These are phyloP conservation scores for Petroica traversi DNA, from an alignment of 2,113 vertebrate genomes.

Conservation along the genomic window DNA sequence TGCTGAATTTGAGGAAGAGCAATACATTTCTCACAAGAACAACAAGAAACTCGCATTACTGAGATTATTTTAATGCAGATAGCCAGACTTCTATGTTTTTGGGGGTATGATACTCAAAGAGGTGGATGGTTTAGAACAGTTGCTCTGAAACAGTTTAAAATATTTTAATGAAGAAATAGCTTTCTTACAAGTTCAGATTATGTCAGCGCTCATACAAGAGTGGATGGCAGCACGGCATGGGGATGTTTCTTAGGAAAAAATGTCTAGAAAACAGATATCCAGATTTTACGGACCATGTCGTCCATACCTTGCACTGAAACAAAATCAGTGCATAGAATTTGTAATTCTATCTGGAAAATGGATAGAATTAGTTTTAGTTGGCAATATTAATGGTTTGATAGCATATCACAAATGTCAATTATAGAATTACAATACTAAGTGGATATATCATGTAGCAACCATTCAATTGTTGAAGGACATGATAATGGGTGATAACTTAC, in stretches of 20 bases:
- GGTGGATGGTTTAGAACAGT: not conserved
- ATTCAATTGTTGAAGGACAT: not conserved
- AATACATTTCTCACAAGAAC: not conserved
- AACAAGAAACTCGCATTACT: fast-evolving
- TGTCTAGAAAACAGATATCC: not conserved
- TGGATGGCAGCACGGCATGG: not conserved
- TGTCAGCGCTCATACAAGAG: fast-evolving
- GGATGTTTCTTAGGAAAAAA: not conserved
- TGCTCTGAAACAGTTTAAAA: not conserved
- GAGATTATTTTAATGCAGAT: not conserved
- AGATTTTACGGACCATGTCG: not conserved
- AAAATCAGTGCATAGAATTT: not conserved
- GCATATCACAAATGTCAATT: not conserved
- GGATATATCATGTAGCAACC: not conserved
- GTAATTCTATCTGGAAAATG: not conserved
- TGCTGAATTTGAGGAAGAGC: not conserved
- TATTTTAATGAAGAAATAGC: not conserved
- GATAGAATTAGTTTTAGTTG: not conserved
- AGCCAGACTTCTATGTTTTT: not conserved
- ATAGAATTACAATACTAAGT: not conserved
- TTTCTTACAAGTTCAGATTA: not conserved
- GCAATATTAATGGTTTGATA: not conserved
- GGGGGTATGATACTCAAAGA: not conserved
- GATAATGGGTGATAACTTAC: not conserved
- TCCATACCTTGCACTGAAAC: not conserved